phyloP scores from a whole-genome alignment of 1,140 invertebrate species.

The Drosophila funebris region DNA sequence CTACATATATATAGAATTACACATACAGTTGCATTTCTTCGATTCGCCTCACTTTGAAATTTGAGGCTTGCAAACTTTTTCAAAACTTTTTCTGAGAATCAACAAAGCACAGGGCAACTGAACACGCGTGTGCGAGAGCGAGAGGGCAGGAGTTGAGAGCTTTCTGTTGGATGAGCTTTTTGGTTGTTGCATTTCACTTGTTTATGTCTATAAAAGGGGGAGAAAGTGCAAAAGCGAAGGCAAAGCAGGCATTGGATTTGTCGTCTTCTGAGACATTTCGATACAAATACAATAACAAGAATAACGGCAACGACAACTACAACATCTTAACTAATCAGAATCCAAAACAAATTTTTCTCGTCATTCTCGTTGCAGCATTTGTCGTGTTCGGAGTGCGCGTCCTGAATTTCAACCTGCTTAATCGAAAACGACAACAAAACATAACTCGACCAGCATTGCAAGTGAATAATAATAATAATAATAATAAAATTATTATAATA shows the following conservation, averaged over 20 bases:
- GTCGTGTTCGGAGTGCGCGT: conserved; percentile 72
- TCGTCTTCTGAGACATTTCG: conserved; percentile 27
- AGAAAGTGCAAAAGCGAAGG: conserved; percentile 43
- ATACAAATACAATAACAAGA: background rate
- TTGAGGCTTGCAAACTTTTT: conserved; percentile 40
- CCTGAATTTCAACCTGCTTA: conserved; percentile 43
- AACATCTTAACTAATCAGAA: conserved; percentile 56
- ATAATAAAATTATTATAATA: conserved; percentile 12
- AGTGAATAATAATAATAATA: background rate
- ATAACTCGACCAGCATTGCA: conserved; percentile 14
- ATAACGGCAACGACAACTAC: conserved; percentile 15
- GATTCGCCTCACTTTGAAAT: conserved; percentile 47
- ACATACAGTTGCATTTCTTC: conserved; percentile 37
- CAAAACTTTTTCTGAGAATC: conserved; percentile 35
- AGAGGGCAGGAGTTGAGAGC: background rate
- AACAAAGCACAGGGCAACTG: background rate
- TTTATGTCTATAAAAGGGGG: background rate
- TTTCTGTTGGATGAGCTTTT: conserved; percentile 23
- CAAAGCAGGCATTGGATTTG: conserved; percentile 62
- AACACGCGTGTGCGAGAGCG: too few relatives aligned
- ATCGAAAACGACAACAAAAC: conserved; percentile 12
- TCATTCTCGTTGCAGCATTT: conserved; percentile 82
- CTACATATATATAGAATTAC: conserved; percentile 50
- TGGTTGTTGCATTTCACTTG: conserved; percentile 35
- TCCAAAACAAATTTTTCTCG: conserved; percentile 47